These are phyloP conservation scores for Drosophila monieri DNA, from an alignment of 2,888 invertebrate genomes.

Conservation along the genomic window DNA sequence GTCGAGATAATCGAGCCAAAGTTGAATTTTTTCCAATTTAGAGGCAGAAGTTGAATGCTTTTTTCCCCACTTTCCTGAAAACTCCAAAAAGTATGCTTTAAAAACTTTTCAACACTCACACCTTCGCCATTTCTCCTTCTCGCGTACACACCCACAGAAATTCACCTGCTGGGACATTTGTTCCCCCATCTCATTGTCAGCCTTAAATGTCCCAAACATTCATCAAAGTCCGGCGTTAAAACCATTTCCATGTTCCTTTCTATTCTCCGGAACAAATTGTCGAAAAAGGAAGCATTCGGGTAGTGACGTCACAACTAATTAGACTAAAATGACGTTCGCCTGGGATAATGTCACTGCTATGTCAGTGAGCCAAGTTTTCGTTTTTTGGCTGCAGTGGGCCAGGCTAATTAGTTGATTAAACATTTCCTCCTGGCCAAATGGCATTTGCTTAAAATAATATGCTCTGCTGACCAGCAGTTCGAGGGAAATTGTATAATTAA, in stretches of 20 bases:
- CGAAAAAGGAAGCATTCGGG: conserved; percentile 13
- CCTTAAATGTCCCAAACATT: conserved; percentile 43
- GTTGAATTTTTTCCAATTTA: conserved; percentile 39
- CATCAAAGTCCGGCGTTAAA: conserved; percentile 69
- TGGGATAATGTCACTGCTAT: not conserved
- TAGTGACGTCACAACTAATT: conserved; percentile 46
- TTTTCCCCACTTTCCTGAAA: not conserved
- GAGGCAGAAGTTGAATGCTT: conserved; percentile 34
- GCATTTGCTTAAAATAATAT: conserved; percentile 47
- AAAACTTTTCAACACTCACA: conserved; percentile 8
- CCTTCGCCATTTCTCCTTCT: not conserved
- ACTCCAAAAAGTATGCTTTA: conserved; percentile 28
- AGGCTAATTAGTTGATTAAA: conserved; percentile 63
- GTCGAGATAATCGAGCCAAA: conserved; percentile 47
- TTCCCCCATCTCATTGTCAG: not conserved
- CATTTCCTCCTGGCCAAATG: conserved; percentile 20
- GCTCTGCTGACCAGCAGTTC: not conserved
- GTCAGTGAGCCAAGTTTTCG: conserved; percentile 13
- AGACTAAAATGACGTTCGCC: conserved; percentile 23
- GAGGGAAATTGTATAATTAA: not conserved
- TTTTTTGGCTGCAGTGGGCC: conserved; percentile 58
- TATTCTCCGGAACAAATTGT: conserved; percentile 16
- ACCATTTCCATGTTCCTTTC: conserved; percentile 62
- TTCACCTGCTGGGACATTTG: conserved; percentile 15
- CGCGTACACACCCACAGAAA: not conserved